Evolutionary conservation across 2,888 invertebrate genomes (phyloP), one percentile per base, ranked within the genome.

Genomic region (Micropterix aruncella): DNA sequence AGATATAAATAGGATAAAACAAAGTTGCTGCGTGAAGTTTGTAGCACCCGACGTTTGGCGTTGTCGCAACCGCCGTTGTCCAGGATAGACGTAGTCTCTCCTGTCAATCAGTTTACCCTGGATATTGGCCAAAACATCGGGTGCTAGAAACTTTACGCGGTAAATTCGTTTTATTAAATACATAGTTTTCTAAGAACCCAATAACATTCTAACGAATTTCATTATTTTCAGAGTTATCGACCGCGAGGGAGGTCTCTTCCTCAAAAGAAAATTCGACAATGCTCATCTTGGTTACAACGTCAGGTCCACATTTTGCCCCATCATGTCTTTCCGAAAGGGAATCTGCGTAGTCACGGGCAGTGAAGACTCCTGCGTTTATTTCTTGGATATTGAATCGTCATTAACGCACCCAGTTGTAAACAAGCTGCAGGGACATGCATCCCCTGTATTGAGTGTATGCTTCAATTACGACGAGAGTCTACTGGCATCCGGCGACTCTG

Each of bases 381-480:
- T 88, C 64, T 69, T 84, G 44, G 84, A 87, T 59, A 77, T 86
- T 45, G 82, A 83, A 58, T 71, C 70, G 3, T 70, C 62, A 43
- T 66, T 65, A 0, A 66, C 64, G 12, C 71, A 72, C 38, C 73
- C 75, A 2, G 71, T 74, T 18, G 67, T 77, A 19, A 77, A 77
- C 51, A 76, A 75, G 46, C 55, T 77, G 19, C 77, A 77, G 62
- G 77, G 89, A 4, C 91, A 91, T 63, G 82, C 87, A 2, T 77
- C 80, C n/a, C 80, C 89, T 0, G 86, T 89, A 43, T 65, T 89
- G 16, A 85, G 88, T 43, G 82, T 90, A 18, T 81, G 83, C 53
- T 90, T 91, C 63, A 90, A 89, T 65, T 87, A 87, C 64, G 87
- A 90, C 62, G 90, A 91, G 69, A 84, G 85, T 56, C 70, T 89